These are phyloP conservation scores for Plestiodon gilberti DNA, from an alignment of 2,113 vertebrate species.

Conservation along the genomic window DNA sequence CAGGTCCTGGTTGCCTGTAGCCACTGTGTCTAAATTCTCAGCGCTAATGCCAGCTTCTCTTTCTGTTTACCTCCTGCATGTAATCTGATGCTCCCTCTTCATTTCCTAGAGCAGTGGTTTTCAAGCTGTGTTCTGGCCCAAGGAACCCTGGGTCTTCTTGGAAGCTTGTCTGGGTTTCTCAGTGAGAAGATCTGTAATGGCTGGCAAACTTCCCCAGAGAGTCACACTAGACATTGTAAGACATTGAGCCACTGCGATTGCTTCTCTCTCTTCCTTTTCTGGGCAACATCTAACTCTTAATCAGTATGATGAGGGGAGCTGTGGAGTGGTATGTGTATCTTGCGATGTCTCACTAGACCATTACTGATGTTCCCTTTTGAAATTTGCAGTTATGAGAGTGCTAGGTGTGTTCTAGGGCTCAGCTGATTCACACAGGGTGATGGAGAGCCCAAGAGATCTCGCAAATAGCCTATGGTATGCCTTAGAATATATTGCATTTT, in stretches of 20 bases:
- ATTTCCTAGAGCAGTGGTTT: neutral
- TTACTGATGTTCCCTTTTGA: neutral
- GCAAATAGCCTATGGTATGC: neutral
- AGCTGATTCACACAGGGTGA: neutral
- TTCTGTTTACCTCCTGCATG: neutral
- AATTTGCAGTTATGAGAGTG: neutral
- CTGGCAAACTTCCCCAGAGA: neutral
- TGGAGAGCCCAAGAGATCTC: neutral
- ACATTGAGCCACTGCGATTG: neutral
- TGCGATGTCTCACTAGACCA: neutral
- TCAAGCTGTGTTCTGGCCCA: neutral
- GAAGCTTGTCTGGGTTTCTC: neutral
- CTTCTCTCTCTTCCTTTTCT: neutral
- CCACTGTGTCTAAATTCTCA: neutral
- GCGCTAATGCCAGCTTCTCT: neutral
- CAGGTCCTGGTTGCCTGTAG: neutral
- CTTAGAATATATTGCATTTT: neutral
- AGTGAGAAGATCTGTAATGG: neutral
- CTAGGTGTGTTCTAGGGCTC: neutral
- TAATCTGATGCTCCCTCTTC: neutral
- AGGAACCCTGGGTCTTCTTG: neutral
- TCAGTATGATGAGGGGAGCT: neutral
- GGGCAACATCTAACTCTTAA: neutral
- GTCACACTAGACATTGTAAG: neutral
- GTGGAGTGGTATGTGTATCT: no score